A percentile compares a stretch with the other conserved stretches of the same genome.
Evolutionary conservation across 2,113 vertebrate genomes (phyloP).

Genomic region (Limnothrissa miodon): DNA sequence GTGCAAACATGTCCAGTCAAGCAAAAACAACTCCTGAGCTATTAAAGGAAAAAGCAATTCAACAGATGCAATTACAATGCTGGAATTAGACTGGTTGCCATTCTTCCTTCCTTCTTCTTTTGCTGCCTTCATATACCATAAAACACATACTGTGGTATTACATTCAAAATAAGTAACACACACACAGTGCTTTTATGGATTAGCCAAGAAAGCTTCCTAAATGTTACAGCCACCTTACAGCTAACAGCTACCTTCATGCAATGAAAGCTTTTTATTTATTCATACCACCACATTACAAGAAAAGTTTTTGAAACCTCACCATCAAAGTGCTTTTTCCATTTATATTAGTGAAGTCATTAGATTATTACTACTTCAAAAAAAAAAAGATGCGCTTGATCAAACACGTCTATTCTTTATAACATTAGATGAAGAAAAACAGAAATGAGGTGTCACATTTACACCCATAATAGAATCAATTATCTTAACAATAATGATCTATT

Average conservation of each 20-base stretch:
- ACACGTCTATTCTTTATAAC: conserved; percentile 48
- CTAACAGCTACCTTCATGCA: not conserved
- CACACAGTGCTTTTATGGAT: not conserved
- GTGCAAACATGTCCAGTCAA: not conserved
- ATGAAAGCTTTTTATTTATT: not conserved
- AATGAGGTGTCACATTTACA: conserved; percentile 51
- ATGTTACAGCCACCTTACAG: no score
- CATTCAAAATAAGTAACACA: not conserved
- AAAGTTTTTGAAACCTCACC: not conserved
- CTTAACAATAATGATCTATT: conserved; percentile 61
- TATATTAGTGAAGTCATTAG: conserved; percentile 44
- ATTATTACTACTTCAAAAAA: conserved; percentile 45
- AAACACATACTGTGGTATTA: not conserved
- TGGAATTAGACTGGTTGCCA: not conserved
- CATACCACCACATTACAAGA: not conserved
- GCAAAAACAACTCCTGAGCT: not conserved
- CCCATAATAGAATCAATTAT: conserved; percentile 68
- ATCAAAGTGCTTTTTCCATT: not conserved
- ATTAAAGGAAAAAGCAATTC: not conserved
- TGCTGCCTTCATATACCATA: not conserved
- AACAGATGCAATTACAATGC: not conserved
- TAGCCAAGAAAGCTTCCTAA: not conserved
- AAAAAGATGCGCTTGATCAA: conserved; percentile 50
- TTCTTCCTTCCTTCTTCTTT: not conserved
- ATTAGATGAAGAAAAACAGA: conserved; percentile 62